These are phyloP conservation scores for Puntigrus tetrazona DNA, from an alignment of 2,113 vertebrate species.

Conservation along the genomic window DNA sequence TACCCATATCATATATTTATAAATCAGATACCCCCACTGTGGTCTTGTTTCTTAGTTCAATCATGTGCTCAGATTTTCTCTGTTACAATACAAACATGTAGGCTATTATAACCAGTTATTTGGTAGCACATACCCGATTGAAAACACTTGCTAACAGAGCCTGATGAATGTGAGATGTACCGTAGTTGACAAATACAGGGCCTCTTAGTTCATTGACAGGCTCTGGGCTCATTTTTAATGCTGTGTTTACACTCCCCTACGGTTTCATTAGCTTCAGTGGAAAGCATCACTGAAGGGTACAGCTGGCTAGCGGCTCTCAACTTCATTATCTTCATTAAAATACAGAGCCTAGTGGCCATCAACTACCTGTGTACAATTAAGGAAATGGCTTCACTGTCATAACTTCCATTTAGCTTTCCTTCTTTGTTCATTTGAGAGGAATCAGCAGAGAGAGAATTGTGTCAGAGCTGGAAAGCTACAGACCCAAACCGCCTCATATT, in stretches of 20 bases:
- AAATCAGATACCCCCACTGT: neutral
- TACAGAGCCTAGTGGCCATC: slow-evolving; percentile 11
- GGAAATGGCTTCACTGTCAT: slow-evolving; percentile 7
- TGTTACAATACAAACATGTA: neutral
- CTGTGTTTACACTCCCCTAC: slow-evolving; percentile 43
- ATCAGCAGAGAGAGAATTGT: slow-evolving; percentile 31
- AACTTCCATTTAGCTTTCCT: slow-evolving; percentile 1
- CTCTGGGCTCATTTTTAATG: slow-evolving; percentile 31
- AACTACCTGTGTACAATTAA: slow-evolving; percentile 51
- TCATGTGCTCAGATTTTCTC: neutral
- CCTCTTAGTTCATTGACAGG: slow-evolving; percentile 29
- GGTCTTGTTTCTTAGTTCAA: neutral
- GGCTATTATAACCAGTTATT: neutral
- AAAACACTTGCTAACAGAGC: neutral
- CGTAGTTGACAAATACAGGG: slow-evolving; percentile 9
- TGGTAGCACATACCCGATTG: neutral
- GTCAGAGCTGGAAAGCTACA: slow-evolving; percentile 26
- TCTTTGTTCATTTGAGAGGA: slow-evolving; percentile 35
- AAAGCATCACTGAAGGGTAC: slow-evolving; percentile 31
- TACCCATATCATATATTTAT: neutral
- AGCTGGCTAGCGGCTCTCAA: slow-evolving; percentile 22
- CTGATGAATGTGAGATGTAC: neutral
- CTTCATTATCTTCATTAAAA: slow-evolving; percentile 30
- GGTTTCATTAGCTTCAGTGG: slow-evolving; percentile 54
- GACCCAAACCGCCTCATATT: slow-evolving; percentile 18